Evolutionary conservation across 2,113 vertebrate genomes (phyloP), one percentile per base, ranked within the genome.

Genomic region (Telmatochromis sp.): DNA sequence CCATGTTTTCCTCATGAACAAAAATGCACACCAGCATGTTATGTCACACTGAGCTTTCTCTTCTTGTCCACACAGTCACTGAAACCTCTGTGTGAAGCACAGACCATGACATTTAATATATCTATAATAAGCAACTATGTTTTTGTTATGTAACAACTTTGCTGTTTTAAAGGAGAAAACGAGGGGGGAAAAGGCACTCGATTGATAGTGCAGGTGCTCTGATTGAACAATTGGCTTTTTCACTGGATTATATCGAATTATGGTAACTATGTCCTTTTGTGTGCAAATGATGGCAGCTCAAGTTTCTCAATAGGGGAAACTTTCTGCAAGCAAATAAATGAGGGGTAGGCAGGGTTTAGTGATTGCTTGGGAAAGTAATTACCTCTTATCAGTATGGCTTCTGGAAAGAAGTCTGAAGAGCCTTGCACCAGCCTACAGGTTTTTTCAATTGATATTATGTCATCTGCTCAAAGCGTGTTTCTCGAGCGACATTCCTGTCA

Each of bases 351-450:
- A 79, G 75, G 49, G 12, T 60, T 91, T 87, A 91, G 89, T 83
- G 84, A 90, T 79, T 90, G 85, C 90, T 89, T 84, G 57, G 17
- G 51, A 94, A 95, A 94, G 93, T 92, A 94, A 96, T 96, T 95
- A 95, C 84, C 90, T 58, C 93, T 96, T 95, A 95, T 96, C 95
- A 89, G 55, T 11, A 35, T 89, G 80, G 42, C 79, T 83, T 84
- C 55, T 81, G 53, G 58, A 31, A 92, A 81, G 70, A 80, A 75
- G 65, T 31, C 28, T 80, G 73, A 57, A 51, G 35, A 75, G 85
- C 80, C 28, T 9, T 53, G 33, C 28, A 63, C 23, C 57, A 60
- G 82, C 70, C 80, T 79, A 40, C 45, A 19, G 45, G 15, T 42
- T 37, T 60, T 31, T 58, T 35, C 42, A 70, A 91, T 89, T 92